Conservation (phyloP, 1,140 invertebrate genomes). For the Campoletis sonorensis region DNA sequence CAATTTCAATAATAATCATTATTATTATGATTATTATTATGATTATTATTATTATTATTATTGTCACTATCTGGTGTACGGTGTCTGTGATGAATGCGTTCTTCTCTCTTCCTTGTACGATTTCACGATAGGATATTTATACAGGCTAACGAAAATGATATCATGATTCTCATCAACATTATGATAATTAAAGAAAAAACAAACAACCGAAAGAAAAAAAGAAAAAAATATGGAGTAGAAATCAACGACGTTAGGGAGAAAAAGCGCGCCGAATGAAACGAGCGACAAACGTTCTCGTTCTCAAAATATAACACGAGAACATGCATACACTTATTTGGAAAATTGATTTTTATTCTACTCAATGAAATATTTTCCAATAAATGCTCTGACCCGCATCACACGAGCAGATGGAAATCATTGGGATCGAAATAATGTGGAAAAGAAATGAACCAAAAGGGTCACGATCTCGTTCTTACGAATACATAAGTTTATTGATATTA, state of each 20-base stretch:
- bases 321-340: constrained; percentile 30
- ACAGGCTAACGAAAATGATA: constrained; percentile 25
- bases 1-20: constrained; percentile 2
- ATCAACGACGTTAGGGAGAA: constrained; percentile 27
- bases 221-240: background rate
- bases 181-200: constrained; percentile 45
- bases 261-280: constrained; percentile 32
- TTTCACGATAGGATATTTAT: constrained; percentile 20
- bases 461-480: constrained; percentile 38
- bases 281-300: constrained; percentile 16
- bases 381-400: constrained; percentile 48
- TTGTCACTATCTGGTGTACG: constrained; percentile 26
- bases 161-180: constrained; percentile 57
- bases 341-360: constrained; percentile 10
- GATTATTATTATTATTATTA: constrained; percentile 8
- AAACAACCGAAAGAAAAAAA: too few relatives aligned
- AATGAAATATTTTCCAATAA: background rate
- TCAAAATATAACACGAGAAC: background rate
- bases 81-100: constrained; percentile 46
- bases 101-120: constrained; percentile 28
- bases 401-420: constrained; percentile 34
- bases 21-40: too few relatives aligned
- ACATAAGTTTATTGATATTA: constrained; percentile 45
- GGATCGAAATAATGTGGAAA: constrained; percentile 46
- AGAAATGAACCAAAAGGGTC: constrained; percentile 26